Base-by-base conservation (phyloP, 2,888 invertebrate species). In the Eristalinus aeneus region DNA sequence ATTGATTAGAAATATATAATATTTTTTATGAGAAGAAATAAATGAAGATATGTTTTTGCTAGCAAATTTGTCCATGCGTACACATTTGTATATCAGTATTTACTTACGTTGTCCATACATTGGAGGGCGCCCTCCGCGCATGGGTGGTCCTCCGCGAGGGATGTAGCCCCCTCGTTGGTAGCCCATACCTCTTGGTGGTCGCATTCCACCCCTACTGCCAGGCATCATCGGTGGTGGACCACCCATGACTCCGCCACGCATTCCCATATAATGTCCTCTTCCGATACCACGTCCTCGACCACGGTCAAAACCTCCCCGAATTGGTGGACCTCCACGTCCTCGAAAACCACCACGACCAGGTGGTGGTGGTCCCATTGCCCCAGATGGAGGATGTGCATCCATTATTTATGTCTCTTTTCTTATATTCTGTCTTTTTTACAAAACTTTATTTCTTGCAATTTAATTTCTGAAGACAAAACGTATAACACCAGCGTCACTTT, bases 261-360 rank as follows among this genome's bases (percentile, higher is more conserved):
- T 90, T 6, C 92, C 91, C 90, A 92, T 91, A 58, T 90, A 92
- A 75, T 92, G 92, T n/a, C 92, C 92, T 16, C 92, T 90, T 58
- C 92, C 92, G 90, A 92, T 91, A 34, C 92, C 92, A 60, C 92
- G 90, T 20, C 92, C 92, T 65, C 92, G 90, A 23, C 91, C 92
- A 12, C 92, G 91, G 61, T 92, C 92, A 63, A 90, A 92, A 1
- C 92, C 91, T 3, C 92, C 91, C 16, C 92, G 90, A 90, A 92
- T 91, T 0, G 91, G 90, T 12, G 90, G 89, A 3, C 91, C 91
- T 12, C 92, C 90, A 12, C 92, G 91, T 34, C 90, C 90, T 11
- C 92, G 90, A 77, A 90, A 92, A 8, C 91, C 91, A 73, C 91
- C 91, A 76, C 92, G 91, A 81, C 91, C 91, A 46, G 90, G 89